Percentiles rank a stretch among this genome's conserved stretches.
Evolutionary conservation across 64 coral and sea anemone species (phyloP).

Genomic region (Astreopora myriophthalma): DNA sequence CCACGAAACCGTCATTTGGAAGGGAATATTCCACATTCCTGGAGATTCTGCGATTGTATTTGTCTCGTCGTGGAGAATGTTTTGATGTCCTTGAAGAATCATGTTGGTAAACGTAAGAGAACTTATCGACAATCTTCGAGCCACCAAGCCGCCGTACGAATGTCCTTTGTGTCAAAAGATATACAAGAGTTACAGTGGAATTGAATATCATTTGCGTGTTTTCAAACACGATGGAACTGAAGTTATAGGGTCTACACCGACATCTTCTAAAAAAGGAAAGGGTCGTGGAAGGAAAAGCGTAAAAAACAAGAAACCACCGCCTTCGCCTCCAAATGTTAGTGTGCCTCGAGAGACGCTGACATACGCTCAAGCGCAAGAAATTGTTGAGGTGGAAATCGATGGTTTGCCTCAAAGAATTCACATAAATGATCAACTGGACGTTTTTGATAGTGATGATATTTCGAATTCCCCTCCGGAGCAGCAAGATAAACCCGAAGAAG

Average conservation of each 20-base stretch:
- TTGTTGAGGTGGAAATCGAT: slow-evolving; percentile 98
- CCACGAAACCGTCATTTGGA: slow-evolving; percentile 16
- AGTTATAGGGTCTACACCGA: slow-evolving; percentile 58
- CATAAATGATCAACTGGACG: slow-evolving; percentile 82
- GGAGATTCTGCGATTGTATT: background rate
- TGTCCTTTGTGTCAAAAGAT: slow-evolving; percentile 99
- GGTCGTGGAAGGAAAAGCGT: slow-evolving; percentile 79
- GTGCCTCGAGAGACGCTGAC: slow-evolving; percentile 96
- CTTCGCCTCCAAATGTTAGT: slow-evolving; percentile 81
- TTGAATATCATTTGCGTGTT: slow-evolving; percentile 99
- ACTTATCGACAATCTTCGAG: slow-evolving; percentile 91
- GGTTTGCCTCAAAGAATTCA: slow-evolving; percentile 87
- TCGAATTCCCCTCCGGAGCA: background rate
- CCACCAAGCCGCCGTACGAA: slow-evolving; percentile 93
- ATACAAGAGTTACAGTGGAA: slow-evolving; percentile 99
- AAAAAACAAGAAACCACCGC: slow-evolving; percentile 84
- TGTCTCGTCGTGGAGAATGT: slow-evolving; percentile 44
- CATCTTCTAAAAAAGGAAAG: slow-evolving; percentile 87
- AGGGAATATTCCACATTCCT: background rate
- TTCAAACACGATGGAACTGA: slow-evolving; percentile 98
- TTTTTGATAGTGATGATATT: slow-evolving; percentile 80
- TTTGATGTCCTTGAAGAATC: slow-evolving; percentile 50
- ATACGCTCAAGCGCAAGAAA: slow-evolving; percentile 98
- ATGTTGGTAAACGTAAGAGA: slow-evolving; percentile 93
- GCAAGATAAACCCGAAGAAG: slow-evolving; percentile 55